Percentiles rank a stretch among this genome's conserved stretches.
phyloP scores from a whole-genome alignment of 1,140 invertebrate genomes.

The Zaprionus ornatus region DNA sequence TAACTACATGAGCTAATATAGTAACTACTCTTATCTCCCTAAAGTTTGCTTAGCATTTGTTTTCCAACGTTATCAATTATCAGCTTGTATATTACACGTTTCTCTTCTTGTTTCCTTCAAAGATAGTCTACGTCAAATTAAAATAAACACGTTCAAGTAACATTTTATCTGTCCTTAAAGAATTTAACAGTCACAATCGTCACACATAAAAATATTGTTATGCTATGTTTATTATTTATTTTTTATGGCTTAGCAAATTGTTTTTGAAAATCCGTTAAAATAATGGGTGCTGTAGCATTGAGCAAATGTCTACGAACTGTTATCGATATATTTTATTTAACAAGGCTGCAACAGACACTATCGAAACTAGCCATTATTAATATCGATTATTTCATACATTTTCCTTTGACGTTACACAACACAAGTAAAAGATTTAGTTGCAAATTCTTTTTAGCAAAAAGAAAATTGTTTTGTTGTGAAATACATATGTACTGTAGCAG shows the following conservation, averaged over 20 bases:
- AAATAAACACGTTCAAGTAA: slow-evolving; percentile 5
- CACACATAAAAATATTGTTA: too few relatives aligned
- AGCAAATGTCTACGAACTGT: background rate
- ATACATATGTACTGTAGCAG: background rate
- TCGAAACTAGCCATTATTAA: slow-evolving; percentile 1
- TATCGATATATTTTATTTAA: background rate
- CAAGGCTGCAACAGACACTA: background rate
- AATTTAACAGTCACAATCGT: background rate
- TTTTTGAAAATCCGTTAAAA: slow-evolving; percentile 18
- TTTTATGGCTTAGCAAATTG: background rate
- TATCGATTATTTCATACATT: slow-evolving; percentile 10
- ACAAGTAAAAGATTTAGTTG: slow-evolving; percentile 9
- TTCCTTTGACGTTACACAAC: slow-evolving; percentile 7
- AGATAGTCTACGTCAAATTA: background rate
- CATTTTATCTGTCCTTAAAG: background rate
- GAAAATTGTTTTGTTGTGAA: slow-evolving; percentile 5
- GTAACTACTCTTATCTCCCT: slow-evolving; percentile 21
- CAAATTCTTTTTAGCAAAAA: slow-evolving; percentile 7
- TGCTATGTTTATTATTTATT: background rate
- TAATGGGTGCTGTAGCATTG: background rate
- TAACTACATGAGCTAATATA: slow-evolving; percentile 7
- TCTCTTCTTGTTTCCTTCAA: background rate
- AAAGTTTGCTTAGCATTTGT: slow-evolving; percentile 8
- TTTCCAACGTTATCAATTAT: slow-evolving; percentile 32
- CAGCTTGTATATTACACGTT: slow-evolving; percentile 10